Evolutionary conservation across 2,797 vertebrate genomes (phyloP).

Genomic region (Trachops cirrhosus): DNA sequence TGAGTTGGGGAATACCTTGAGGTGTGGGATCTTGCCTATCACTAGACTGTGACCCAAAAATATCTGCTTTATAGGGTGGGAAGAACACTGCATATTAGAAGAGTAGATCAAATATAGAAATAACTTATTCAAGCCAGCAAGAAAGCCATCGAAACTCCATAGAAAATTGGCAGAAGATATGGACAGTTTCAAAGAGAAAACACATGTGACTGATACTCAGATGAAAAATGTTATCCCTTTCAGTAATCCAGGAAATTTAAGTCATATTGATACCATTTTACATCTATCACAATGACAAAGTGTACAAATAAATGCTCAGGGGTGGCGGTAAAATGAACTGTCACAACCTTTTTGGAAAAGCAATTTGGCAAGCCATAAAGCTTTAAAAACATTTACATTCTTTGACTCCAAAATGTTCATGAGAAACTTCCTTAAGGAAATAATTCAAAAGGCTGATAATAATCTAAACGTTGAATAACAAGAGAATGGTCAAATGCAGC

Average conservation of each 20-base stretch:
- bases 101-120: background rate
- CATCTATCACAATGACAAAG: background rate
- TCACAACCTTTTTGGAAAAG: background rate
- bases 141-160: background rate
- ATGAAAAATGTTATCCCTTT: background rate
- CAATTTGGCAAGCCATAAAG: background rate
- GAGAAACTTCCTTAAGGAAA: constrained; percentile 35
- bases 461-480: background rate
- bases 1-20: background rate
- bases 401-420: constrained; percentile 1
- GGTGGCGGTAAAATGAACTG: background rate
- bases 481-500: background rate
- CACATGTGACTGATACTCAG: background rate
- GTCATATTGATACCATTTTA: background rate
- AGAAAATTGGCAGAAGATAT: background rate
- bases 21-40: background rate
- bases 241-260: constrained; percentile 21
- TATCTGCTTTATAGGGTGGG: background rate
- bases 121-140: background rate
- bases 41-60: background rate
- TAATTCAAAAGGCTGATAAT: constrained; percentile 27
- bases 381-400: background rate
- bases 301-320: background rate
- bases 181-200: constrained; percentile 11
- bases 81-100: background rate